These are phyloP conservation scores for Drosophila formosana DNA, from an alignment of 2,888 invertebrate genomes.

Conservation along the genomic window DNA sequence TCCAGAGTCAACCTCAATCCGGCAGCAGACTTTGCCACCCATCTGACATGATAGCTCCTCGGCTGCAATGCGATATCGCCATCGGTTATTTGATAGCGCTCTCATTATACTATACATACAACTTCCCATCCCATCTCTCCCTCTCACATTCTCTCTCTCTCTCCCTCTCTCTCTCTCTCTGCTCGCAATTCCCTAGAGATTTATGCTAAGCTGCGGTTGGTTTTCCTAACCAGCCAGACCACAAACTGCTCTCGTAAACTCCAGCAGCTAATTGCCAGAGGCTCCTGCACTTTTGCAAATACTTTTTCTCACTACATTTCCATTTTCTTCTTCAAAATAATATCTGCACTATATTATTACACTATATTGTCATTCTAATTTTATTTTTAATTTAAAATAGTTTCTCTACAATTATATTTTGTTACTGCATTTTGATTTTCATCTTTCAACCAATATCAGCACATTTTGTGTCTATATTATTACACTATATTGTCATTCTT, in stretches of 20 bases:
- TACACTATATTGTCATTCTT: too few relatives aligned
- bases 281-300: too few relatives aligned
- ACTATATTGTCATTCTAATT: too few relatives aligned
- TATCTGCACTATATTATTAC: too few relatives aligned
- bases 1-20: conserved; percentile 16
- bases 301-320: too few relatives aligned
- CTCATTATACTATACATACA: conserved; percentile 4
- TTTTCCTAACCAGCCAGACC: conserved; percentile 5
- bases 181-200: conserved; percentile 13
- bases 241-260: conserved; percentile 1
- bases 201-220: conserved; percentile 12
- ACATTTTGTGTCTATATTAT: too few relatives aligned
- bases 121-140: not conserved
- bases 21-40: conserved; percentile 30
- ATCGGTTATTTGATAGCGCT: conserved; percentile 20
- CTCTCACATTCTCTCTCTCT: not conserved
- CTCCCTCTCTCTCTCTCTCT: not conserved
- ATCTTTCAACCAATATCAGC: too few relatives aligned
- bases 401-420: too few relatives aligned
- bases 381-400: too few relatives aligned
- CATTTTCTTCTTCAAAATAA: too few relatives aligned
- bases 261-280: not conserved
- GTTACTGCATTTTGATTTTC: too few relatives aligned
- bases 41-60: conserved; percentile 22
- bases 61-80: conserved; percentile 23